These are phyloP conservation scores for Aplysina aerophoba DNA, from an alignment of 37 sponge, comb jelly and placozoan species.

Conservation along the genomic window DNA sequence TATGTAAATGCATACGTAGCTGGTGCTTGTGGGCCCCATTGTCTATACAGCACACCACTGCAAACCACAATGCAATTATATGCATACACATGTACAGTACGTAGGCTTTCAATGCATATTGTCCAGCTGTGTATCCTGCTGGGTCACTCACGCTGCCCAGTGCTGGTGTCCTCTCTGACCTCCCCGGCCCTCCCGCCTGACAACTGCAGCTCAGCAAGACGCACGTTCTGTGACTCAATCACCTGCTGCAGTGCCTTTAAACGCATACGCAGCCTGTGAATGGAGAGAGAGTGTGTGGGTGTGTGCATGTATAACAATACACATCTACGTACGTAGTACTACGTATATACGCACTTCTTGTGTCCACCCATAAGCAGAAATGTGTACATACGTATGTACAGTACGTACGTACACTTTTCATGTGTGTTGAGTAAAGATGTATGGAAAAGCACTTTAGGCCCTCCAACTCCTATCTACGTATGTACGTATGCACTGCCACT, in stretches of 20 bases:
- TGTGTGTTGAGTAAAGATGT: too few species aligned
- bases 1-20: too few species aligned
- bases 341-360: background rate
- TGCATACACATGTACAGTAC: background rate
- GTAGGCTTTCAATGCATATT: too few species aligned
- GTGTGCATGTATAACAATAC: background rate
- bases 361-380: slow-evolving; percentile 1
- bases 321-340: background rate
- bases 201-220: slow-evolving; percentile 65
- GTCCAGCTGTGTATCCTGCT: background rate
- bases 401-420: slow-evolving; percentile 22
- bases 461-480: too few species aligned
- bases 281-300: background rate
- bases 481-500: background rate
- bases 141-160: slow-evolving; percentile 72
- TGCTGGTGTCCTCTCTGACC: slow-evolving; percentile 61
- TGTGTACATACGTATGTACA: slow-evolving; percentile 30
- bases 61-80: background rate
- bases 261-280: slow-evolving; percentile 69
- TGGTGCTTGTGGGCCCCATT: too few species aligned
- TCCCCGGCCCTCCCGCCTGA: slow-evolving; percentile 33
- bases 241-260: slow-evolving; percentile 84
- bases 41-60: background rate
- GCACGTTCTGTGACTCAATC: slow-evolving; percentile 74
- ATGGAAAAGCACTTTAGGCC: background rate